Evolutionary conservation across 2,888 invertebrate species (phyloP).

Genomic region (Ischnus inquisitorius): DNA sequence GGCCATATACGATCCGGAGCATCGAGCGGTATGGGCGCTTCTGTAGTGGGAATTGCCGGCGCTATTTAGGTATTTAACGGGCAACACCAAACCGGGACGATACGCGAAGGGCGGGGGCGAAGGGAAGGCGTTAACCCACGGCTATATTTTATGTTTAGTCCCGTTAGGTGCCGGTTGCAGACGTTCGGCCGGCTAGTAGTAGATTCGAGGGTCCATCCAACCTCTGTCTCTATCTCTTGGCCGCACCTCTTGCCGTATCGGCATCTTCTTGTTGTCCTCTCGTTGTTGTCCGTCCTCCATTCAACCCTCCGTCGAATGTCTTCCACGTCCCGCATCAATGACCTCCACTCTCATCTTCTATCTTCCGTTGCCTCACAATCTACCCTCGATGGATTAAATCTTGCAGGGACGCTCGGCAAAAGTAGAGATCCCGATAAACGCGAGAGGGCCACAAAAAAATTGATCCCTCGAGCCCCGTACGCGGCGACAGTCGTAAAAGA

Average conservation of each 20-base stretch:
- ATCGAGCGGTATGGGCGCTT: slow-evolving; percentile 17
- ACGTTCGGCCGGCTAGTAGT: slow-evolving; percentile 69
- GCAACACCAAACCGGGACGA: slow-evolving; percentile 44
- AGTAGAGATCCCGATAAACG: background rate
- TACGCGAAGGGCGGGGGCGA: slow-evolving; percentile 16
- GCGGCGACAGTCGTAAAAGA: background rate
- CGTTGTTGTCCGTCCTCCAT: slow-evolving; percentile 15
- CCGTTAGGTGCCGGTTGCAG: slow-evolving; percentile 76
- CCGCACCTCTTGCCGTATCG: slow-evolving; percentile 39
- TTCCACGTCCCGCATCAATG: background rate
- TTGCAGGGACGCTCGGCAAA: background rate
- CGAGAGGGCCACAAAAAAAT: background rate
- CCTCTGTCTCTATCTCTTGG: slow-evolving; percentile 37
- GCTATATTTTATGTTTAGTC: slow-evolving; percentile 82
- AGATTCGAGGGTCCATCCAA: slow-evolving; percentile 66
- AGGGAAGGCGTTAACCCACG: slow-evolving; percentile 79
- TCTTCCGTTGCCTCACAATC: slow-evolving; percentile 3
- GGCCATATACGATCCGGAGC: slow-evolving; percentile 38
- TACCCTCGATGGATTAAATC: background rate
- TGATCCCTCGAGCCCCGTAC: background rate
- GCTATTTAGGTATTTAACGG: slow-evolving; percentile 80
- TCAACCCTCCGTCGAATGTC: background rate
- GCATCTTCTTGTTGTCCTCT: slow-evolving; percentile 17
- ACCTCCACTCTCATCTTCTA: background rate
- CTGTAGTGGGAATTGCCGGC: slow-evolving; percentile 61